phyloP scores from a whole-genome alignment of 2,888 invertebrate species.

The Tenthredo livida region DNA sequence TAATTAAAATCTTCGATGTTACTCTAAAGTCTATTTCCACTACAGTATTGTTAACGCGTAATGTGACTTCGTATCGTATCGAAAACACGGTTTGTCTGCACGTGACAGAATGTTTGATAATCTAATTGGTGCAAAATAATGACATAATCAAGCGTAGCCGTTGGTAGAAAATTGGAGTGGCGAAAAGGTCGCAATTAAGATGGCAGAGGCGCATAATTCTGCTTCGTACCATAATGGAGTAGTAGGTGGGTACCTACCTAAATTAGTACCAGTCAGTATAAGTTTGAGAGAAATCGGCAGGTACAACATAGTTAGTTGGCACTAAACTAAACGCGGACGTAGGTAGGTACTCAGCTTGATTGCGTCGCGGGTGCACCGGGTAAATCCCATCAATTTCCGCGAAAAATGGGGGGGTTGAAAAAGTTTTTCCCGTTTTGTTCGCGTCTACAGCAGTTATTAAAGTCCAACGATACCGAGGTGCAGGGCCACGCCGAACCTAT shows the following conservation, averaged over 20 bases:
- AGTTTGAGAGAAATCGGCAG: slow-evolving; percentile 20
- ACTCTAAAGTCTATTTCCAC: too few relatives aligned
- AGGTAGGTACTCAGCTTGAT: slow-evolving; percentile 38
- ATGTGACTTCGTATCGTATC: not conserved
- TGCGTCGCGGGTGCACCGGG: slow-evolving; percentile 20
- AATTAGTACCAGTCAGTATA: not conserved
- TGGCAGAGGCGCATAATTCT: not conserved
- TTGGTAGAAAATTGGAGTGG: not conserved
- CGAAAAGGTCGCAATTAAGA: slow-evolving; percentile 14
- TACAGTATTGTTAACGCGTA: not conserved
- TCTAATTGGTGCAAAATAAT: not conserved
- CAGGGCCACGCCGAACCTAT: not conserved
- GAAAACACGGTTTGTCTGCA: not conserved
- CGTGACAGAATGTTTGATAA: not conserved
- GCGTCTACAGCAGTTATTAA: not conserved
- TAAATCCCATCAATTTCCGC: slow-evolving; percentile 25
- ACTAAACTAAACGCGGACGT: not conserved
- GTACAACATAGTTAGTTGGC: not conserved
- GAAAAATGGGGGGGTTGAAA: not conserved
- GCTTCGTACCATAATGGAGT: not conserved
- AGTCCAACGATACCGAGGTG: slow-evolving; percentile 6
- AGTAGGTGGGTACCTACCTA: not conserved
- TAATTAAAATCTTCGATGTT: too few relatives aligned
- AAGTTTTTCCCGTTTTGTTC: slow-evolving; percentile 30
- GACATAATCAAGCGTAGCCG: not conserved